Percentiles rank a stretch among this genome's conserved stretches.
Evolutionary conservation across 2,797 vertebrate species (phyloP).

Genomic region (Peromyscus melanophrys): DNA sequence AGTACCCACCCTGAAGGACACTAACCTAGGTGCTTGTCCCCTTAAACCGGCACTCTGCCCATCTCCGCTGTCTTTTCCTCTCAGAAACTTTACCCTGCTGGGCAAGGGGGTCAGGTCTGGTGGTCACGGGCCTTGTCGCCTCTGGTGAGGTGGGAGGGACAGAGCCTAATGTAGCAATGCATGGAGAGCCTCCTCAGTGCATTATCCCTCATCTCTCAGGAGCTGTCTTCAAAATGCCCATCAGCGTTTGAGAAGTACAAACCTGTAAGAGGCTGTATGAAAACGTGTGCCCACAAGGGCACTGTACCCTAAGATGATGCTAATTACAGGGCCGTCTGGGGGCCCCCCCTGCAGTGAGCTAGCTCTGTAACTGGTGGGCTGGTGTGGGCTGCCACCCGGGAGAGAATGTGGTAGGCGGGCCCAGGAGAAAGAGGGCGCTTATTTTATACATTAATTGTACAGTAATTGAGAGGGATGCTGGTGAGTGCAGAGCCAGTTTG

Average conservation of each 20-base stretch:
- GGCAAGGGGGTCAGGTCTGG: neutral
- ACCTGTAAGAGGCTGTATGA: slow-evolving; percentile 45
- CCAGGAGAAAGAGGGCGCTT: neutral
- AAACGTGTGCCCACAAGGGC: neutral
- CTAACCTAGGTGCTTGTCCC: no score
- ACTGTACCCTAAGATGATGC: neutral
- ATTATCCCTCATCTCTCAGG: slow-evolving; percentile 30
- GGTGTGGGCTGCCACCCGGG: slow-evolving; percentile 47
- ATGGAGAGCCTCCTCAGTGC: neutral
- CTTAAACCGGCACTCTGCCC: neutral
- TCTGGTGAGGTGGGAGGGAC: neutral
- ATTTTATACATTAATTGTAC: slow-evolving; percentile 74
- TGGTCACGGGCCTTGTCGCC: neutral
- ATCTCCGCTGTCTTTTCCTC: neutral
- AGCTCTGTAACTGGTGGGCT: slow-evolving; percentile 54
- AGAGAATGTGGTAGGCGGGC: slow-evolving; percentile 58
- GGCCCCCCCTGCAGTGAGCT: neutral
- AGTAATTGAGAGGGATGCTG: slow-evolving; percentile 53
- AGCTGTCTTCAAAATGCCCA: slow-evolving; percentile 69
- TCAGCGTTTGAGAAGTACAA: slow-evolving; percentile 33
- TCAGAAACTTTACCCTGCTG: neutral
- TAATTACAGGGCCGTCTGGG: slow-evolving; percentile 66
- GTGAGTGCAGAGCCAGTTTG: slow-evolving; percentile 47
- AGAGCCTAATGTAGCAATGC: neutral
- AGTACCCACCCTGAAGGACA: no score